Conservation (phyloP, 2,888 invertebrate species). For the Cheilosia pagana region DNA sequence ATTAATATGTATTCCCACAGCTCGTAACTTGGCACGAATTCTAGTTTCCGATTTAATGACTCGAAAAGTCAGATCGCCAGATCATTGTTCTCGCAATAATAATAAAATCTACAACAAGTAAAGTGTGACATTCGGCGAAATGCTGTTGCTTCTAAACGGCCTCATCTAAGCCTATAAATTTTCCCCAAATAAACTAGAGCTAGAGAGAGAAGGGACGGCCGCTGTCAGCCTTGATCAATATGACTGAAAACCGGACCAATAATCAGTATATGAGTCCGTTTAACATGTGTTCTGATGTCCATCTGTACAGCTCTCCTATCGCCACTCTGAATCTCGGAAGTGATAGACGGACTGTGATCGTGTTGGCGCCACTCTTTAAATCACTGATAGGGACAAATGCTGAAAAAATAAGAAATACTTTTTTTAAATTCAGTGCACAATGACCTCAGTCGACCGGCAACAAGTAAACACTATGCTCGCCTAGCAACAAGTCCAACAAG, state of each 20-base stretch:
- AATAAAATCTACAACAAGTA: slow-evolving; percentile 19
- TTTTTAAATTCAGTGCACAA: slow-evolving; percentile 40
- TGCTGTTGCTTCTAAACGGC: not conserved
- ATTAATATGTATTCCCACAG: not conserved
- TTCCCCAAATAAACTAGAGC: not conserved
- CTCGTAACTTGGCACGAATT: slow-evolving; percentile 11
- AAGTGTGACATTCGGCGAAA: slow-evolving; percentile 16
- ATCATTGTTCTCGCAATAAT: not conserved
- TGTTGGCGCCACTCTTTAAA: slow-evolving; percentile 49
- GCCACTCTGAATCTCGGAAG: slow-evolving; percentile 12
- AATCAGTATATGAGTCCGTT: no score
- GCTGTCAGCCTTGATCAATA: slow-evolving; percentile 26
- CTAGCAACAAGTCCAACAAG: slow-evolving; percentile 56
- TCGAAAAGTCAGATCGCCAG: not conserved
- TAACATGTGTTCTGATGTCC: slow-evolving; percentile 1
- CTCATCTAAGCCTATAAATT: not conserved
- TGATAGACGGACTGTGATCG: not conserved
- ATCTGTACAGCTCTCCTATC: slow-evolving; percentile 33
- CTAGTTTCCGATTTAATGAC: slow-evolving; percentile 15
- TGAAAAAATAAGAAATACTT: not conserved
- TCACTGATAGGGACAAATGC: slow-evolving; percentile 14
- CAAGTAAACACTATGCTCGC: slow-evolving; percentile 17
- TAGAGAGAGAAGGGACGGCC: slow-evolving; percentile 2
- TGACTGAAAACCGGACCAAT: slow-evolving; percentile 7
- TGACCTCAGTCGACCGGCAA: slow-evolving; percentile 49